Conservation (phyloP, 1,140 invertebrate genomes). For the Pseudomyrmex pallidus region DNA sequence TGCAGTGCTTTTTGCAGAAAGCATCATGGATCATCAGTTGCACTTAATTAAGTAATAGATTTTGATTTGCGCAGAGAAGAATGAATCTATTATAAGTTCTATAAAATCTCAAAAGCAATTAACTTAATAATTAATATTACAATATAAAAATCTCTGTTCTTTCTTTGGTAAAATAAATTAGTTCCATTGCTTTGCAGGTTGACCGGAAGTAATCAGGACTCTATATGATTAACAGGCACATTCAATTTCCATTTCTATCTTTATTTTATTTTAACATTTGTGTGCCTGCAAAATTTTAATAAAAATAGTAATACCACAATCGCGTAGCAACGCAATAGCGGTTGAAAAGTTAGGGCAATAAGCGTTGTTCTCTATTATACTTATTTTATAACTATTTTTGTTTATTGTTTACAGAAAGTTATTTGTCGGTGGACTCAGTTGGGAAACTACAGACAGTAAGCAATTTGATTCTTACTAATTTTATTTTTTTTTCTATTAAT, state of each 20-base stretch:
- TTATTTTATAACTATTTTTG: conserved; percentile 69
- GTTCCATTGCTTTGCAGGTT: conserved; percentile 82
- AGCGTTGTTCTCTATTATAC: conserved; percentile 64
- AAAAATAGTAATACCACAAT: conserved; percentile 42
- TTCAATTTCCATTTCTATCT: conserved; percentile 74
- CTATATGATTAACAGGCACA: conserved; percentile 79
- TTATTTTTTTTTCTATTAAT: conserved; percentile 69
- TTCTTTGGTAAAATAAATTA: conserved; percentile 74
- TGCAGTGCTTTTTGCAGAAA: conserved; percentile 64
- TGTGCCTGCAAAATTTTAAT: conserved; percentile 58
- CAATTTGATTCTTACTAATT: conserved; percentile 75
- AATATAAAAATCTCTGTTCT: conserved; percentile 48
- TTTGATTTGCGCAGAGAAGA: conserved; percentile 28
- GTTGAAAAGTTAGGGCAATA: conserved; percentile 54
- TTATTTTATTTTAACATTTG: conserved; percentile 69
- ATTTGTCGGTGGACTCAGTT: conserved; percentile 98
- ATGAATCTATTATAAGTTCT: conserved; percentile 27
- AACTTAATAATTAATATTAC: conserved; percentile 3
- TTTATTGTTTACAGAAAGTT: conserved; percentile 94
- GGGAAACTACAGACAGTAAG: conserved; percentile 99
- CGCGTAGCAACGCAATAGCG: background rate
- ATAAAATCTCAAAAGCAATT: conserved; percentile 46
- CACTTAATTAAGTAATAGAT: conserved; percentile 53
- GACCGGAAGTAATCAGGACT: conserved; percentile 79
- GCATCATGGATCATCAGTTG: conserved; percentile 47